Percentiles rank a stretch among this genome's conserved stretches.
Conservation (phyloP, 2,888 invertebrate genomes). For the Trypoxylon attenuatum region DNA sequence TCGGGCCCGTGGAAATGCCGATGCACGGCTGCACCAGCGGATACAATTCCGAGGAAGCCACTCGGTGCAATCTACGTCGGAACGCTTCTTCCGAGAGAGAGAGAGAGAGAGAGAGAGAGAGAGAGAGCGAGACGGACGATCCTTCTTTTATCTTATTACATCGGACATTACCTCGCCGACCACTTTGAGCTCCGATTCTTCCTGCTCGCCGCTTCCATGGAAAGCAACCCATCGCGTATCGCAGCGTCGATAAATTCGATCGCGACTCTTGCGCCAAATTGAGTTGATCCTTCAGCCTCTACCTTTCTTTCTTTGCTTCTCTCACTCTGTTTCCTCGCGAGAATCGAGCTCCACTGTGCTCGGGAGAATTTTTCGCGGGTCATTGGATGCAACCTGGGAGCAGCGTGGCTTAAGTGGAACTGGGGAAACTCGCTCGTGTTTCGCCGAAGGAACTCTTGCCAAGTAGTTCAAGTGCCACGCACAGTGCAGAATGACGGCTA, state of each 20-base stretch:
- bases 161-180: constrained; percentile 15
- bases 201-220: constrained; percentile 7
- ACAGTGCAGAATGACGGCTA: neutral
- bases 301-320: constrained; percentile 2
- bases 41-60: constrained; percentile 65
- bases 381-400: too few relatives aligned
- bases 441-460: neutral
- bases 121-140: constrained; percentile 10
- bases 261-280: neutral
- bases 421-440: neutral
- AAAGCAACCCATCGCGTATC: constrained; percentile 8
- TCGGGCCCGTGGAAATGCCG: constrained; percentile 24
- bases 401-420: too few relatives aligned
- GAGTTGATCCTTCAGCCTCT: neutral
- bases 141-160: constrained; percentile 35
- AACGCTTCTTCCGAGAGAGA: constrained; percentile 26
- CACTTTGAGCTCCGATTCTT: constrained; percentile 17
- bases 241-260: constrained; percentile 9
- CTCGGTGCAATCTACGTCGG: constrained; percentile 63
- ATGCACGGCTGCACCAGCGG: constrained; percentile 38
- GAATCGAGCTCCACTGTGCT: too few relatives aligned
- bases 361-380: neutral
- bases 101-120: constrained; percentile 13
- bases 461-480: neutral
- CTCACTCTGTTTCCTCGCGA: too few relatives aligned